Conservation (phyloP, 2,797 vertebrate genomes). For the Chiroxiphia lanceolata region DNA sequence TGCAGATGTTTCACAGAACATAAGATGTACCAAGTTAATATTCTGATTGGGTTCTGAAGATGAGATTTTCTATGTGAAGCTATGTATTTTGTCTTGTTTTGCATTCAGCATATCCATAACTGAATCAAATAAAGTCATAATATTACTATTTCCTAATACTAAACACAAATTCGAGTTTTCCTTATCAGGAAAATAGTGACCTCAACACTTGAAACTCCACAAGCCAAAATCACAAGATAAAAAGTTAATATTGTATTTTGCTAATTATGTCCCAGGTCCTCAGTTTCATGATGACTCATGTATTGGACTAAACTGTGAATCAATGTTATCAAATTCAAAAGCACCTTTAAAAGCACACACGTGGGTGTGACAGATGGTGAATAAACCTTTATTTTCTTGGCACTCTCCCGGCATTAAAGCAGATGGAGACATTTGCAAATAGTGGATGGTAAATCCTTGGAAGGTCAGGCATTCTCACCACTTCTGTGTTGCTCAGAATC, state of each 20-base stretch:
- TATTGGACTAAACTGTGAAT: neutral
- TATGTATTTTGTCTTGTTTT: neutral
- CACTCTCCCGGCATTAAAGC: neutral
- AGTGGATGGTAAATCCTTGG: neutral
- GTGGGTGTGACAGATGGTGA: neutral
- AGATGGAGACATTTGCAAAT: conserved; percentile 1
- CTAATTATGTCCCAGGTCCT: neutral
- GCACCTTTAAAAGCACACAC: neutral
- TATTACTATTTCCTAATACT: neutral
- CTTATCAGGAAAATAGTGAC: neutral
- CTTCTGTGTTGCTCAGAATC: neutral
- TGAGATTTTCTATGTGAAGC: neutral
- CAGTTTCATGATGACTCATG: neutral
- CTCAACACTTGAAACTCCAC: neutral
- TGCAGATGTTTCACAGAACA: neutral
- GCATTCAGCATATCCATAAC: neutral
- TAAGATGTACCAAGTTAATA: neutral
- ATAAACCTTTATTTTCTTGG: conserved; percentile 20
- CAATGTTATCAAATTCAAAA: neutral
- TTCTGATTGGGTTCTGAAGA: neutral
- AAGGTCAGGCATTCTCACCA: neutral
- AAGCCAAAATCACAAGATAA: neutral
- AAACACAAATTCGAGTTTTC: neutral
- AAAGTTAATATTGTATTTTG: neutral
- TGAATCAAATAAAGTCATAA: neutral